phyloP scores from a whole-genome alignment of 2,113 vertebrate species.

The Elgaria multicarinata region DNA sequence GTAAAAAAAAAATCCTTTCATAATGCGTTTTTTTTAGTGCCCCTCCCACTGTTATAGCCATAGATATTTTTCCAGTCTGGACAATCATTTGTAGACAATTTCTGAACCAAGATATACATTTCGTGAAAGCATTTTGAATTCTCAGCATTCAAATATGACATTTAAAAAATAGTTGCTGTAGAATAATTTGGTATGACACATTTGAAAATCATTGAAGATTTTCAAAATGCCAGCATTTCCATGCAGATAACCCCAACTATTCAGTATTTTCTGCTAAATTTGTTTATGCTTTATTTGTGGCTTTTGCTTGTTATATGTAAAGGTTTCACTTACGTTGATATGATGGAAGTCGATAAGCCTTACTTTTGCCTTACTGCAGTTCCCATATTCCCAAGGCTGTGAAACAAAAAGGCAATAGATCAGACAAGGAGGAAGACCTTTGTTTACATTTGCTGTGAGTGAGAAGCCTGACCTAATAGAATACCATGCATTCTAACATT shows the following conservation, averaged over 20 bases:
- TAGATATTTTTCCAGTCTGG: too few relatives aligned
- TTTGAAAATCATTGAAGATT: neutral
- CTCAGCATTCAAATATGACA: neutral
- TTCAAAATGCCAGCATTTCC: neutral
- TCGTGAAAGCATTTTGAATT: neutral
- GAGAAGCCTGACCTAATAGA: neutral
- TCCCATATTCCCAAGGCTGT: neutral
- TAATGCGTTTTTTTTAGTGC: neutral
- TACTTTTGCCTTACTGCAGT: accelerated
- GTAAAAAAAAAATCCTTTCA: neutral
- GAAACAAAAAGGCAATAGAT: neutral
- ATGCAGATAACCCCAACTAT: neutral
- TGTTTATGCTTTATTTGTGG: neutral
- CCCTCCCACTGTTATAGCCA: neutral
- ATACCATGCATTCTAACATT: neutral
- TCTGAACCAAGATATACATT: neutral
- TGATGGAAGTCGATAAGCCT: neutral
- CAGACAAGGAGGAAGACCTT: neutral
- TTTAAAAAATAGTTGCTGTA: neutral
- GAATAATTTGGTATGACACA: neutral
- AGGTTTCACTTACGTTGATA: neutral
- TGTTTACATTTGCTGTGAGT: neutral
- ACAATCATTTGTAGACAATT: neutral
- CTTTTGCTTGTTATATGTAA: neutral
- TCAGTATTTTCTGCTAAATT: neutral